A percentile compares a stretch with the other conserved stretches of the same genome.
phyloP scores from a whole-genome alignment of 2,113 vertebrate genomes.

The Physeter macrocephalus region DNA sequence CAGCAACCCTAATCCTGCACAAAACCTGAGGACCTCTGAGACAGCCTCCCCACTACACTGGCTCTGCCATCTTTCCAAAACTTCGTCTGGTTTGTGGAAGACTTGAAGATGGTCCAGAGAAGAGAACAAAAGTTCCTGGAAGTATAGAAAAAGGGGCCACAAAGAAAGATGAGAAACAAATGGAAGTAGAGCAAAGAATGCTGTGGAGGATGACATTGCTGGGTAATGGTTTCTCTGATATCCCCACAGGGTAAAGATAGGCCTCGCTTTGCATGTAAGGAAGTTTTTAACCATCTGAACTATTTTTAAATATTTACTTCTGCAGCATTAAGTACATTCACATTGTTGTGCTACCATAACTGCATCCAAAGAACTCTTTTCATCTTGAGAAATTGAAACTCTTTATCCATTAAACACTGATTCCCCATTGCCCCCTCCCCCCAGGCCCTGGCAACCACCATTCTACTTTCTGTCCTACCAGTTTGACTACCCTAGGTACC shows the following conservation, averaged over 20 bases:
- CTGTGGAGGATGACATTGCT: not conserved
- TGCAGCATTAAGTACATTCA: not conserved
- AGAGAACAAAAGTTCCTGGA: conserved; percentile 25
- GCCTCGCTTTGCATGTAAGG: not conserved
- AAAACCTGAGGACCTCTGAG: not conserved
- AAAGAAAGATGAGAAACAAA: conserved; percentile 47
- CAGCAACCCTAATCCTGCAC: not conserved
- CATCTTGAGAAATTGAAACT: not conserved
- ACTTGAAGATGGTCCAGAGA: conserved; percentile 35
- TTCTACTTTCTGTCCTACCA: not conserved
- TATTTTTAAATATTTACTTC: not conserved
- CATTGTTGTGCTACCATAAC: not conserved
- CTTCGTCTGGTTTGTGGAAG: conserved; percentile 35
- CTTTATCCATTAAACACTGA: not conserved
- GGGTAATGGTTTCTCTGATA: not conserved
- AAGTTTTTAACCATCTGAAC: not conserved
- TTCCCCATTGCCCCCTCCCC: fast-evolving
- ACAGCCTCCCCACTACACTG: not conserved
- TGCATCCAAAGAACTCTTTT: not conserved
- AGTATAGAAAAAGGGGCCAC: conserved; percentile 25
- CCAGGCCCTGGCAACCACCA: not conserved
- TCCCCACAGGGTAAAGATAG: not conserved
- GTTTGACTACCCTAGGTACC: not conserved
- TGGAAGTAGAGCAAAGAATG: not conserved
- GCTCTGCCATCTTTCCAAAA: conserved; percentile 33